phyloP scores from a whole-genome alignment of 2,797 vertebrate species.

The Malacoctenus gilli region DNA sequence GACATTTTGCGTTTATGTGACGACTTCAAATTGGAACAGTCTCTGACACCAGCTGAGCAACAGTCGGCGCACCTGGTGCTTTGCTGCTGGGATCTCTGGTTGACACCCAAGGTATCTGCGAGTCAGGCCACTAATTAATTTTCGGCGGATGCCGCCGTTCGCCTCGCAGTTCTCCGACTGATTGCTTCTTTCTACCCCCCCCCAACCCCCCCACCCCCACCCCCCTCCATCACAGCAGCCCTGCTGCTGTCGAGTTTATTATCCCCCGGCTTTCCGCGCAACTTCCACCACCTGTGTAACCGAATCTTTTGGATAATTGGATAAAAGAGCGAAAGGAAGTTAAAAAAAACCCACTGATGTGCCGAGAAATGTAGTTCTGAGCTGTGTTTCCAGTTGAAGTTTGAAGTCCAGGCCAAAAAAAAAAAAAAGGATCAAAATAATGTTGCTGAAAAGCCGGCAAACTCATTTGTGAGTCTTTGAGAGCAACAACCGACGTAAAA shows the following conservation, averaged over 20 bases:
- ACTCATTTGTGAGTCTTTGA: no score
- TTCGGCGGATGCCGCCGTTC: background rate
- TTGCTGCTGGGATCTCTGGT: background rate
- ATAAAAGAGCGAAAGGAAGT: background rate
- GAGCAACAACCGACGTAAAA: no score
- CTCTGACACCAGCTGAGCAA: background rate
- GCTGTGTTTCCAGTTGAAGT: background rate
- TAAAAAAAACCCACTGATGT: background rate
- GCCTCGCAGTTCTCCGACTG: background rate
- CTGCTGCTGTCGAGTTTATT: background rate
- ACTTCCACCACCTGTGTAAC: background rate
- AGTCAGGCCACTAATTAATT: constrained; percentile 13
- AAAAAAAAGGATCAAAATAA: no score
- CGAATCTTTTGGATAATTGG: constrained; percentile 8
- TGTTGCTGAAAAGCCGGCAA: no score
- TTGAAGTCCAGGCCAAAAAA: no score
- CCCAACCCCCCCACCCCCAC: no score
- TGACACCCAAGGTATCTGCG: constrained; percentile 1
- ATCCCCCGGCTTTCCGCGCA: background rate
- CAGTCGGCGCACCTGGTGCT: background rate
- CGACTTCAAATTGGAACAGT: background rate
- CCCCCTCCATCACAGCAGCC: constrained; percentile 1
- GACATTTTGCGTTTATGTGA: constrained; percentile 1
- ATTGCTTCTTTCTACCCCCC: background rate
- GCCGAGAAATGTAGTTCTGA: background rate